Evolutionary conservation across 2,113 vertebrate genomes (phyloP).

Genomic region (Gasterosteus nipponicus): DNA sequence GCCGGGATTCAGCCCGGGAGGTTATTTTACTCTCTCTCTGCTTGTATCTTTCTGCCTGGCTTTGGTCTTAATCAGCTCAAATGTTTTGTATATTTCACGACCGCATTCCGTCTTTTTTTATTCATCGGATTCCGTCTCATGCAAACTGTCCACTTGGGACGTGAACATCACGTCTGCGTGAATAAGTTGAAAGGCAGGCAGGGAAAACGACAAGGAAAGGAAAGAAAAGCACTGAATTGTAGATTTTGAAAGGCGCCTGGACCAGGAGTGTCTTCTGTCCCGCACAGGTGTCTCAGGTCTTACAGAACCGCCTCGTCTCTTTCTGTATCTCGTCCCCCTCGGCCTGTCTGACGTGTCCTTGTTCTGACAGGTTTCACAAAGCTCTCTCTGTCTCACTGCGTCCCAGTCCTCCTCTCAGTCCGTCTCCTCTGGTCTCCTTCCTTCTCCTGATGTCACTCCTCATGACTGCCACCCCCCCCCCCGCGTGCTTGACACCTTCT

Average conservation of each 20-base stretch:
- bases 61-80: neutral
- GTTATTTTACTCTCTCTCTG: constrained; percentile 10
- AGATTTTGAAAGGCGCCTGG: neutral
- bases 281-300: neutral
- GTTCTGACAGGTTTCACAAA: constrained; percentile 65
- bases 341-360: constrained; percentile 33
- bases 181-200: neutral
- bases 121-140: constrained; percentile 2
- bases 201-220: neutral
- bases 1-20: neutral
- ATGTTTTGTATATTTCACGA: constrained; percentile 7
- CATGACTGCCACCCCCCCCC: constrained; percentile 10
- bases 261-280: neutral
- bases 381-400: constrained; percentile 40
- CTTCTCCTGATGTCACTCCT: constrained; percentile 49
- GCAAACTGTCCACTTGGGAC: neutral
- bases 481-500: constrained; percentile 10
- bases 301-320: neutral
- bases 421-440: constrained; percentile 38
- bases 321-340: neutral
- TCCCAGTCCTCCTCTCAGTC: constrained; percentile 22
- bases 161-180: neutral
- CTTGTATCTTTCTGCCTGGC: neutral
- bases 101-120: neutral
- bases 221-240: neutral